Evolutionary conservation across 2,888 invertebrate species (phyloP).

Genomic region (Nomada goodeniana): DNA sequence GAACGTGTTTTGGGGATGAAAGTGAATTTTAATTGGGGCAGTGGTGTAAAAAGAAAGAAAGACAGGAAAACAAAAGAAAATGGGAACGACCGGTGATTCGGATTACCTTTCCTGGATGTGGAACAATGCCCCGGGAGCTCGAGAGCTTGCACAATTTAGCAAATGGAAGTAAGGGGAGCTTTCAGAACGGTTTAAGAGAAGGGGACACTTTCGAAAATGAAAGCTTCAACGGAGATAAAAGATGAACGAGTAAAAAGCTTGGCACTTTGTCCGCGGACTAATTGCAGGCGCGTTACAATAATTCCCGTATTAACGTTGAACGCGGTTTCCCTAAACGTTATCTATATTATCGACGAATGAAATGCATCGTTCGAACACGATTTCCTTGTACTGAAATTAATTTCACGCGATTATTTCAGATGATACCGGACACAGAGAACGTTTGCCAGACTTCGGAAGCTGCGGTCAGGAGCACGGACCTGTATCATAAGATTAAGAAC

Average conservation of each 20-base stretch:
- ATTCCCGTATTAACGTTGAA: background rate
- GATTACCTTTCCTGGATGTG: background rate
- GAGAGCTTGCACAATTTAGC: constrained; percentile 39
- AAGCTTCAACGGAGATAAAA: constrained; percentile 2
- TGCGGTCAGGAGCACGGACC: constrained; percentile 66
- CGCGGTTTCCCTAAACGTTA: no score
- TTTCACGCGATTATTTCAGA: constrained; percentile 64
- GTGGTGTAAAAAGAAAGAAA: background rate
- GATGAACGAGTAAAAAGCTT: background rate
- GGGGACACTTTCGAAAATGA: constrained; percentile 1
- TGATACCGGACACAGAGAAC: constrained; percentile 79
- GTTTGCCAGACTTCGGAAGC: constrained; percentile 72
- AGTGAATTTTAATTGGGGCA: constrained; percentile 27
- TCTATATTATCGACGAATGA: no score
- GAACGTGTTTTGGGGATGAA: background rate
- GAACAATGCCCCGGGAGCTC: constrained; percentile 23
- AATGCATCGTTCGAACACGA: no score
- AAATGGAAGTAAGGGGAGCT: constrained; percentile 35
- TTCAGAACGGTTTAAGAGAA: constrained; percentile 16
- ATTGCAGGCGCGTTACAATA: background rate
- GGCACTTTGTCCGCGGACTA: background rate
- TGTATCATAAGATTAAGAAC: constrained; percentile 66
- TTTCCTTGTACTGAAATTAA: no score
- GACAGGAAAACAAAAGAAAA: no score
- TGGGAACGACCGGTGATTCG: constrained; percentile 3